Conservation (phyloP, 1,140 invertebrate species). For the Sycobia sp. region DNA sequence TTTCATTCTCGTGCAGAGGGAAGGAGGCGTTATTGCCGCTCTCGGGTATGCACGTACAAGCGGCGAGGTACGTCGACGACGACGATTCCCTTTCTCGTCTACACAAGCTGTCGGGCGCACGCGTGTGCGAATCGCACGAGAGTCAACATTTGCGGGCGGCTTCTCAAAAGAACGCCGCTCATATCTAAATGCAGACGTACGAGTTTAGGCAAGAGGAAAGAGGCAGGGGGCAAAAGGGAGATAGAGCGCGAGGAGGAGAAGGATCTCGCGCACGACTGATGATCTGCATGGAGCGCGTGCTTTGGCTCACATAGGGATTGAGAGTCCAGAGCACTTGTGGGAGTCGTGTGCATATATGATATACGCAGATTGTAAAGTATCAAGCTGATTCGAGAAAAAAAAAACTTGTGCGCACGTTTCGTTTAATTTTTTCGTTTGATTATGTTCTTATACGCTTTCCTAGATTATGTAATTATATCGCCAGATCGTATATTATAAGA, state of each 20-base stretch:
- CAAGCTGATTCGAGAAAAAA: too few species aligned
- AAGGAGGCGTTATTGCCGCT: conserved; percentile 11
- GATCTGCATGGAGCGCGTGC: conserved; percentile 49
- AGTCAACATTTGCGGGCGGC: conserved; percentile 49
- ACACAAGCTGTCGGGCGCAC: background rate
- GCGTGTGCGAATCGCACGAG: conserved; percentile 6
- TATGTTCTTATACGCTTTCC: too few species aligned
- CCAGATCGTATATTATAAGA: too few species aligned
- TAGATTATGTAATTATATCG: too few species aligned
- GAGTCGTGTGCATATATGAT: too few species aligned
- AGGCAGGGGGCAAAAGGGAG: conserved; percentile 29
- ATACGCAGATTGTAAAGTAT: too few species aligned
- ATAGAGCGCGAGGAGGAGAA: background rate
- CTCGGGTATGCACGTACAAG: background rate
- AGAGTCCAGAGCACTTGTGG: background rate
- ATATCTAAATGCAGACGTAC: conserved; percentile 43
- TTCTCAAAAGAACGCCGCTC: conserved; percentile 48
- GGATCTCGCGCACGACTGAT: conserved; percentile 41
- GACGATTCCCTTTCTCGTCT: conserved; percentile 14
- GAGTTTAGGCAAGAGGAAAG: conserved; percentile 55
- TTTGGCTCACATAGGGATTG: conserved; percentile 53
- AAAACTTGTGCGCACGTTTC: too few species aligned
- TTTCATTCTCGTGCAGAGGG: conserved; percentile 14
- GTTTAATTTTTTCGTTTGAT: background rate
- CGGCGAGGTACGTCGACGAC: background rate